phyloP scores from a whole-genome alignment of 2,888 invertebrate genomes.

The Esperia sulphurella region DNA sequence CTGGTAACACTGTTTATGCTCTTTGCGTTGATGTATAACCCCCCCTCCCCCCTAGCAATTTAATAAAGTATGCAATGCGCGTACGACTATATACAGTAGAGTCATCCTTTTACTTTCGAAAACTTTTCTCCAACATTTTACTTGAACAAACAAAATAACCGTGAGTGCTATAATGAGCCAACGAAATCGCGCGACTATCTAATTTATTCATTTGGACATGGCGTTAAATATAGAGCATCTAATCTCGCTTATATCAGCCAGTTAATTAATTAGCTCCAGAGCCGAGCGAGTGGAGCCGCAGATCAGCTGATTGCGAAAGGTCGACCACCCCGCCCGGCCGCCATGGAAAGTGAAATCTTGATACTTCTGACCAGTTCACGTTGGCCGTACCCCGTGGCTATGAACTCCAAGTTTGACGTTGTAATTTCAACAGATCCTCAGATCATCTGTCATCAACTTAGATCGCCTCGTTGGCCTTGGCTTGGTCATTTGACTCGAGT shows the following conservation, averaged over 20 bases:
- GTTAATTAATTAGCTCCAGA: too few species aligned
- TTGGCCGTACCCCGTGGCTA: neutral
- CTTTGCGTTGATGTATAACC: too few species aligned
- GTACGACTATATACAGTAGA: neutral
- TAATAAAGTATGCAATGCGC: too few species aligned
- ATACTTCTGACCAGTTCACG: neutral
- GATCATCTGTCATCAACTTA: too few species aligned
- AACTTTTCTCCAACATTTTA: neutral
- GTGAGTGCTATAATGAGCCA: neutral
- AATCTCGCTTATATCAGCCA: neutral
- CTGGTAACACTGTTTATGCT: too few species aligned
- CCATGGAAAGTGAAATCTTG: conserved; percentile 12
- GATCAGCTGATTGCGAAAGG: conserved; percentile 6
- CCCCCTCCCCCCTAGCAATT: neutral
- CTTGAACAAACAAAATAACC: neutral
- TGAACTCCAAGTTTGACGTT: neutral
- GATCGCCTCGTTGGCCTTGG: too few species aligned
- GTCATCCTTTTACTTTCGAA: neutral
- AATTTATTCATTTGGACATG: neutral
- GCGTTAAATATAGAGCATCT: neutral
- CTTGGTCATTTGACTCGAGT: too few species aligned
- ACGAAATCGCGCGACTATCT: neutral
- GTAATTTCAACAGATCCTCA: too few species aligned
- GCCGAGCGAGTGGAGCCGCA: neutral
- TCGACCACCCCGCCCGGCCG: conserved; percentile 15